Evolutionary conservation across 2,888 invertebrate species (phyloP).

Genomic region (Meandrusa payeni): DNA sequence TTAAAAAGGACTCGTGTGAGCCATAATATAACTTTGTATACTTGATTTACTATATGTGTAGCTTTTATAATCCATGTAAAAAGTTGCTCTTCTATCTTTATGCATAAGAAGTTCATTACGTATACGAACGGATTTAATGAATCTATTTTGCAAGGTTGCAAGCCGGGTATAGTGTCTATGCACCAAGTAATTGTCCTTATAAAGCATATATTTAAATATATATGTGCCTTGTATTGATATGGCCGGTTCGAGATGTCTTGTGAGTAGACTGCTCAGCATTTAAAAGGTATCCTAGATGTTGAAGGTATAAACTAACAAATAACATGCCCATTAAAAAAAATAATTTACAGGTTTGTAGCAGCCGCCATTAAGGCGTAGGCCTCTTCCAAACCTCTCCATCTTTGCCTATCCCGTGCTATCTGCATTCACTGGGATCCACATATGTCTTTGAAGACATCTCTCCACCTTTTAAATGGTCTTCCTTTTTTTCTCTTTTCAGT

Average conservation of each 20-base stretch:
- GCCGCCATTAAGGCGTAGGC: too few species aligned
- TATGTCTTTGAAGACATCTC: too few species aligned
- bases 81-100: slow-evolving; percentile 7
- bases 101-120: not conserved
- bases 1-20: slow-evolving; percentile 4
- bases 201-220: slow-evolving; percentile 13
- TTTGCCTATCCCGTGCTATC: too few species aligned
- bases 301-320: too few species aligned
- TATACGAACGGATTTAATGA: slow-evolving; percentile 5
- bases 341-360: too few species aligned
- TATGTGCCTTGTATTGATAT: slow-evolving; percentile 4
- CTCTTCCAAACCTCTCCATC: too few species aligned
- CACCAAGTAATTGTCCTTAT: slow-evolving; percentile 14
- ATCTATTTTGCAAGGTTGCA: slow-evolving; percentile 6
- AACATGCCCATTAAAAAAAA: too few species aligned
- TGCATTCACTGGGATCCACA: too few species aligned
- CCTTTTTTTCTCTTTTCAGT: too few species aligned
- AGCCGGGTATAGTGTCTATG: slow-evolving; percentile 2
- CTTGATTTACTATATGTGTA: slow-evolving; percentile 21
- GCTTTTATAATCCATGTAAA: slow-evolving; percentile 11
- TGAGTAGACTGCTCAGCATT: slow-evolving; percentile 5
- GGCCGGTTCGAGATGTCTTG: slow-evolving; percentile 2
- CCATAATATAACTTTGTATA: slow-evolving; percentile 1
- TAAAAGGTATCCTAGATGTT: slow-evolving; percentile 9
- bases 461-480: too few species aligned